Base-by-base conservation (phyloP, 1,140 invertebrate species). In the Drosophila baimaii region DNA sequence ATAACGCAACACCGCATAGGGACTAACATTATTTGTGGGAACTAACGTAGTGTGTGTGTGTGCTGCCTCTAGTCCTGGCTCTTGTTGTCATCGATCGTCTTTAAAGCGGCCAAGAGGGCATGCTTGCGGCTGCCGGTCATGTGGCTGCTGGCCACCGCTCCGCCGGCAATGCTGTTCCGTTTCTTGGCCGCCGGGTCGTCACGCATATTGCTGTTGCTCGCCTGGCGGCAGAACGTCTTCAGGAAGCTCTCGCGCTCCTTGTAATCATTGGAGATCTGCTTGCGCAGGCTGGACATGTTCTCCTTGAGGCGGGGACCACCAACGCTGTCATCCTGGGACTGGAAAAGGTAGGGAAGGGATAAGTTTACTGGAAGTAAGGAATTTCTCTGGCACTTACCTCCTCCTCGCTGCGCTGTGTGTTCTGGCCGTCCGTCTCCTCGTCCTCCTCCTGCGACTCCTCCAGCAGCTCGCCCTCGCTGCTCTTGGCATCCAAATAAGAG, bases 101-200 rank as follows among this genome's bases (percentile, higher is more conserved):
- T 94, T 64, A 95, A 92, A 1, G 94, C 93, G 15, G 94, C 94
- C 55, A 95, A 90, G 19, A 95, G 83, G 81, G 95, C 94, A 17
- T 93, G 92, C 77, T 95, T 95, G 37, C 90, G 90, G 19, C 77
- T 90, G 43, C 70, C 81, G 25, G 58, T 59, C 61, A 90, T 59
- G 47, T 93, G 93, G 29, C 92, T 83, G 56, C 71, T 81, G n/a
- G 91, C 55, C 12, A 43, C 43, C 15, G 43, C 43, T 25, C 69
- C 64, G 10, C 27, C 47, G 54, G 88, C 77, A 66, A 91, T 79
- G 73, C 91, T 86, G 72, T 75, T 70, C 64, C 89, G 41, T 68
- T 92, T 91, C 58, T 81, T 86, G 35, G 75, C 46, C 56, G 77
- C 71, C 21, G 90, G 56, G 82, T 88, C 86, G 12, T 80, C 81